Conservation (phyloP, 2,888 invertebrate genomes). For the Calliscelio sp. region DNA sequence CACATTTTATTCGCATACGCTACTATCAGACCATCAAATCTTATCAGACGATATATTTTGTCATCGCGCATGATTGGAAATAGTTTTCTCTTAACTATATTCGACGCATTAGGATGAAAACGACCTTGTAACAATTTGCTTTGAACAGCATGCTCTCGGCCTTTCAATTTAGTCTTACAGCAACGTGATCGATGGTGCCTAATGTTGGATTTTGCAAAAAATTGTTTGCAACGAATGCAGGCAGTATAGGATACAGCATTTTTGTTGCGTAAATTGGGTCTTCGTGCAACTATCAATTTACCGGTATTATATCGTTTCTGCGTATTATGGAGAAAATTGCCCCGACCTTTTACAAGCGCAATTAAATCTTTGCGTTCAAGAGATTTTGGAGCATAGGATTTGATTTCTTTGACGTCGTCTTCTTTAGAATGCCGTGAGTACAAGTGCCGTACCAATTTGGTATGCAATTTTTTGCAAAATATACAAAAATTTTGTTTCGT, state of each 20-base stretch:
- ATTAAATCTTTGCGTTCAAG: not conserved
- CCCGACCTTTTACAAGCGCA: conserved; percentile 42
- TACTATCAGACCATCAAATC: conserved; percentile 33
- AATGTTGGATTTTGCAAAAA: conserved; percentile 65
- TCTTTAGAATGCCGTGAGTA: conserved; percentile 37
- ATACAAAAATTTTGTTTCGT: conserved; percentile 45
- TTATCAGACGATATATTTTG: conserved; percentile 17
- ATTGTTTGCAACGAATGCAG: conserved; percentile 71
- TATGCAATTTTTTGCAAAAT: conserved; percentile 42
- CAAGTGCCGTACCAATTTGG: conserved; percentile 35
- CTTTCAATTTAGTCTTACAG: conserved; percentile 10
- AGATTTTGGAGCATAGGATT: not conserved
- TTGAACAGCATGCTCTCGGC: conserved; percentile 11
- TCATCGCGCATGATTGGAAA: conserved; percentile 43
- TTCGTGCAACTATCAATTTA: conserved; percentile 70
- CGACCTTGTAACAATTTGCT: conserved; percentile 5
- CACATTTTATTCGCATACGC: conserved; percentile 33
- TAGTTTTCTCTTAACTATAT: conserved; percentile 19
- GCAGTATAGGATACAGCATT: conserved; percentile 22
- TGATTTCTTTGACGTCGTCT: conserved; percentile 16
- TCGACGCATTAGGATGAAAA: conserved; percentile 24
- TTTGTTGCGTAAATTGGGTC: conserved; percentile 57
- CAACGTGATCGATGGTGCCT: conserved; percentile 54
- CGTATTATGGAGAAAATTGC: conserved; percentile 73
- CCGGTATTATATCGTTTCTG: conserved; percentile 66